A percentile compares a stretch with the other conserved stretches of the same genome.
These are phyloP conservation scores for Cinclus mexicanus DNA, from an alignment of 2,113 vertebrate species.

Conservation along the genomic window DNA sequence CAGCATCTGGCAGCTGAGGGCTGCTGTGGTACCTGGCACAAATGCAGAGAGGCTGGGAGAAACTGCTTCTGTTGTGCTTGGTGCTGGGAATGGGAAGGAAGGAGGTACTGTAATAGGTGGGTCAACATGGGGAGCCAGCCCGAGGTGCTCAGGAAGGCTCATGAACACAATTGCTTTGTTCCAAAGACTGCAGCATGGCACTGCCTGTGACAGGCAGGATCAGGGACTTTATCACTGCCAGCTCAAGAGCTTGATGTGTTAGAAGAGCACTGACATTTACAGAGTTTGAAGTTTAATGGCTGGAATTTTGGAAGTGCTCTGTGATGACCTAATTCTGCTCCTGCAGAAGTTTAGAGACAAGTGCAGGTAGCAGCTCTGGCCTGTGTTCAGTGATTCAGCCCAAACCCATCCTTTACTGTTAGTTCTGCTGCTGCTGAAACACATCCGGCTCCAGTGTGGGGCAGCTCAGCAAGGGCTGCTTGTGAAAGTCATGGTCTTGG, in stretches of 20 bases:
- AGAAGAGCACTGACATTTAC: neutral
- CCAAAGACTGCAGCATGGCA: neutral
- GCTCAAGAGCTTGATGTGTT: neutral
- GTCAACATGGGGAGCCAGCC: neutral
- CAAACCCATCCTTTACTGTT: neutral
- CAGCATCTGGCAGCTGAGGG: neutral
- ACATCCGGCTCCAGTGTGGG: neutral
- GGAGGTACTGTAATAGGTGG: neutral
- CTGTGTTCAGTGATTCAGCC: neutral
- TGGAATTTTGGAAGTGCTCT: neutral
- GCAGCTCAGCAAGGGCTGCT: neutral
- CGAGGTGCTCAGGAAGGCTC: neutral
- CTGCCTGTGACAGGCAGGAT: rapidly evolving
- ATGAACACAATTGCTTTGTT: rapidly evolving
- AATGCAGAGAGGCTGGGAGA: neutral
- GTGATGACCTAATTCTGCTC: neutral
- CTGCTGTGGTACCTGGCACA: neutral
- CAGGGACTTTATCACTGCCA: neutral
- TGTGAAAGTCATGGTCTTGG: neutral
- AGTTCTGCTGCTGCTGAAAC: neutral
- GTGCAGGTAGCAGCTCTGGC: neutral
- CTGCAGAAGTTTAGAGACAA: neutral
- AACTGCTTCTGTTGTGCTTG: neutral
- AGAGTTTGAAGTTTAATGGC: neutral
- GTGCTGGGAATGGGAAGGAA: neutral